A percentile compares a stretch with the other conserved stretches of the same genome.
phyloP scores from a whole-genome alignment of 1,140 invertebrate genomes.

The Neoseiulus cucumeris region DNA sequence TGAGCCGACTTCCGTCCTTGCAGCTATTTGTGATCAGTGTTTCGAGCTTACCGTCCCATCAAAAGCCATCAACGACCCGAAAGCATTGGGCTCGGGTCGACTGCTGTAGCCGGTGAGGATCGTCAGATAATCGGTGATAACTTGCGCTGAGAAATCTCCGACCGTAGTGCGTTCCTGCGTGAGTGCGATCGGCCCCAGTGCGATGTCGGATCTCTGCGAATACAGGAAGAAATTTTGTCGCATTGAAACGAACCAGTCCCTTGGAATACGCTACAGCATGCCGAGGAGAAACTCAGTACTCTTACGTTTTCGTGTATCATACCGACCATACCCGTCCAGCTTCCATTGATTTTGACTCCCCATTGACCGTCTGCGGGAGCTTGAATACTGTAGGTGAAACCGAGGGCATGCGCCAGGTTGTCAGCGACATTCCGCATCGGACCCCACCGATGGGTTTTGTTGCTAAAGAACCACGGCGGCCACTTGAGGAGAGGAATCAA shows the following conservation, averaged over 20 bases:
- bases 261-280: too few relatives aligned
- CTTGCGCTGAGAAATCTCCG: neutral
- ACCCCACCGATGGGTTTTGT: conserved; percentile 18
- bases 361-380: conserved; percentile 15
- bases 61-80: neutral
- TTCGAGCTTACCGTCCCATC: neutral
- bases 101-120: neutral
- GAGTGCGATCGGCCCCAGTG: neutral
- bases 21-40: too few relatives aligned
- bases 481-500: neutral
- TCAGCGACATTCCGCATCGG: conserved; percentile 29
- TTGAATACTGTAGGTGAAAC: conserved; percentile 3
- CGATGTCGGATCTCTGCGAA: neutral
- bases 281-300: neutral
- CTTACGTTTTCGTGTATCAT: conserved; percentile 16
- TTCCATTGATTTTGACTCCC: conserved; percentile 14
- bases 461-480: neutral
- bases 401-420: conserved; percentile 26
- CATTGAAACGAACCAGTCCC: too few relatives aligned
- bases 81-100: neutral
- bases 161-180: neutral
- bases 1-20: too few relatives aligned
- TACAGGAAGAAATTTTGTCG: too few relatives aligned
- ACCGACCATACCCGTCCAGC: conserved; percentile 17
- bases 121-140: neutral